Conservation (phyloP, 2,113 vertebrate species). For the Scophthalmus maximus region DNA sequence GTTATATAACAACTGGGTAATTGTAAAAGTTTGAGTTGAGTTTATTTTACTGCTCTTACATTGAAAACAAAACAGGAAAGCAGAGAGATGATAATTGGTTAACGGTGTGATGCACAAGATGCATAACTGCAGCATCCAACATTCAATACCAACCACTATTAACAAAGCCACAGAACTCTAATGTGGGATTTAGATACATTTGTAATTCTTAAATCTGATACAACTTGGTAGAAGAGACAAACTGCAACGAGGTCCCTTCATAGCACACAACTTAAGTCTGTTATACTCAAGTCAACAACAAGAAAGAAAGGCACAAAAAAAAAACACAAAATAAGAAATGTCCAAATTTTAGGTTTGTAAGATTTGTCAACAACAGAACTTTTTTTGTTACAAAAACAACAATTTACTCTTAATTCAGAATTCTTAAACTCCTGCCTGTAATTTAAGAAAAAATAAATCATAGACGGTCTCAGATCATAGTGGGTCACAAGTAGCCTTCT, state of each 20-base stretch:
- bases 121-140: not conserved
- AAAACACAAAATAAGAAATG: no score
- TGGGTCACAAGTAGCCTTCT: not conserved
- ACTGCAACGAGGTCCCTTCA: no score
- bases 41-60: not conserved
- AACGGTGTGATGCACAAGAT: not conserved
- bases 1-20: not conserved
- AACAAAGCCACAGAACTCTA: not conserved
- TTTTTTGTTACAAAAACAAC: no score
- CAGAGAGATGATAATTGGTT: not conserved
- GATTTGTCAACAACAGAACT: no score
- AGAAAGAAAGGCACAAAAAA: no score
- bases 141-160: no score
- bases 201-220: no score
- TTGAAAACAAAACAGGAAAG: slow-evolving; percentile 3
- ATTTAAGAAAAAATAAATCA: not conserved
- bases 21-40: not conserved
- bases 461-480: not conserved
- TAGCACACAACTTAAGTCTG: not conserved
- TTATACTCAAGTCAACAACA: no score
- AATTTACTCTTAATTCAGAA: no score
- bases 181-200: not conserved
- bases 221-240: not conserved
- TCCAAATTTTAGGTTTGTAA: no score
- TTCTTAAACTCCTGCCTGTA: no score